Base-by-base conservation (phyloP, 2,113 vertebrate species). In the Podarcis muralis region DNA sequence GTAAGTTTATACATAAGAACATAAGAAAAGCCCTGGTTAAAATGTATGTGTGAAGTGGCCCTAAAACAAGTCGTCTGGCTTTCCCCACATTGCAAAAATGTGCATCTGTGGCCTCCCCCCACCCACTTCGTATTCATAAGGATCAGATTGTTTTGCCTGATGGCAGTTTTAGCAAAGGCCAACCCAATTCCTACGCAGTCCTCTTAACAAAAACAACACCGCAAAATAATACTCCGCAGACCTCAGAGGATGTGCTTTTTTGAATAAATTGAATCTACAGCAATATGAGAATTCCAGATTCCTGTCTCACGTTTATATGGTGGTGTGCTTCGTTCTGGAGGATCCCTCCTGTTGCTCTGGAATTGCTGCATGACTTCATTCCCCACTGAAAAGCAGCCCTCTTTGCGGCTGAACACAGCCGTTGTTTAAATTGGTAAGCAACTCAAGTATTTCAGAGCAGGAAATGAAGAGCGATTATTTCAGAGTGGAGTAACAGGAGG, bases 401-500 rank as follows among this genome's bases (percentile, higher is more conserved):
- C 2, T 83, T 66, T 71, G 68, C 68, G 62, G 5, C 35, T 74
- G 48, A 88, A 59, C 59, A 84, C 2, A 87, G 75, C 84, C 75
- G 20, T 66, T 87, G 23, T 57, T 84, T 71, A 85, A 93, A 80
- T 4, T 57, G 16, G 2, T 53, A 30, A 81, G 78, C 69, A 83
- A 72, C 27, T 66, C 59, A 79, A 79, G 32, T 77, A 43, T 53
- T 74, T 84, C 2, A 82, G 20, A 75, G 40, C 0, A 84, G 59
- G 83, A 91, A 88, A 23, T 78, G n/a, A 71, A 85, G 48, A 89
- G 78, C 32, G 23, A 1, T 57, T 82, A 66, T 18, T 90, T 75
- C 5, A 90, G 53, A 84, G 0, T 18, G 30, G 85, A 91, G 85
- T 11, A 43, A 32, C 2, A n/a, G 84, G 79, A 62, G 0, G n/a